Evolutionary conservation across 1,140 invertebrate genomes (phyloP), one percentile per base, ranked within the genome.

Genomic region (Rhopalosiphum maidis): DNA sequence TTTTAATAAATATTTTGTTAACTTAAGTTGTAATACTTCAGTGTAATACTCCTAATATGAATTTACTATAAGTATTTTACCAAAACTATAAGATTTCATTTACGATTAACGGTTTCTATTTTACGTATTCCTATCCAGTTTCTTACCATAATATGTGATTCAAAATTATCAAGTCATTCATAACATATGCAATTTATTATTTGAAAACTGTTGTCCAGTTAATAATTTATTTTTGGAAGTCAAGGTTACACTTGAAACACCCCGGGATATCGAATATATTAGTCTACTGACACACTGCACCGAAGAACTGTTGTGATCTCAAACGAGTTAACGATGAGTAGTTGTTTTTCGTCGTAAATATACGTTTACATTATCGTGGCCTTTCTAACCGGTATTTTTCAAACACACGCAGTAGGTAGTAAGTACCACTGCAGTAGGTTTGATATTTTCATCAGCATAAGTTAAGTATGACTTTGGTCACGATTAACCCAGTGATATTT

Each of bases 321-420:
- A 92, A 92, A 92, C 91, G 7, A 48, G 77, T 92, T 83, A 54
- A 85, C 85, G 48, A 85, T 46, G 90, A 21, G 90, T 91, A 8
- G 90, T 91, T 83, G 37, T 91, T 91, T 82, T 83, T 48, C 68
- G 55, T 85, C 35, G 15, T 60, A 25, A 91, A 48, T 54, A 41
- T n/a, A 77, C 37, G 35, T 68, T 82, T 48, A 6, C 23, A 0
- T 25, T 7, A 7, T 77, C n/a, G n/a, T 35, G 15, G 37, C 90
- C 90, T 90, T 90, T 90, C 88, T 90, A 90, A 90, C 88, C 54
- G 88, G 88, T 90, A 88, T 54, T 51, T n/a, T 88, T 90, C 35
- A 41, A 90, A 41, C 30, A 18, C 18, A n/a, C n/a, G 30, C n/a
- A n/a, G 25, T 25, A 60, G 55, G 25, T 68, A n/a, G 25, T 25